Evolutionary conservation across 2,888 invertebrate genomes (phyloP).

Genomic region (Oligia latruncula): DNA sequence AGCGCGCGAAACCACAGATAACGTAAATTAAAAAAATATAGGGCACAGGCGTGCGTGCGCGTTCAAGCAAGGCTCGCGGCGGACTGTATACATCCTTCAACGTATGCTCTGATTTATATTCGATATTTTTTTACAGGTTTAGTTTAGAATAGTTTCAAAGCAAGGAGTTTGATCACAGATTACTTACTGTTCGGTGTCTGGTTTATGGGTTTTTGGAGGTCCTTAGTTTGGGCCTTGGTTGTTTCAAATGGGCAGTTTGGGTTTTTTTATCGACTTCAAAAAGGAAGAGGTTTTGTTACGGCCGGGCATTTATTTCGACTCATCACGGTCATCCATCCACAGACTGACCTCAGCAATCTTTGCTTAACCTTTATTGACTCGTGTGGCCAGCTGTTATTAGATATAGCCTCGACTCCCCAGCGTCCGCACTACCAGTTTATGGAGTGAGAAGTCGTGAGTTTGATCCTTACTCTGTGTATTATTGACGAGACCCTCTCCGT

Average conservation of each 20-base stretch:
- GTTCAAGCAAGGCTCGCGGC: slow-evolving; percentile 34
- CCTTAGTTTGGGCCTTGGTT: neutral
- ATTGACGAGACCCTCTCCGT: too few species aligned
- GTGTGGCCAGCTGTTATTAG: too few species aligned
- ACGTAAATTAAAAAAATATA: slow-evolving; percentile 20
- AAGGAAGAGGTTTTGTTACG: neutral
- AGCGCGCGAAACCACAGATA: slow-evolving; percentile 50
- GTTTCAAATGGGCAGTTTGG: neutral
- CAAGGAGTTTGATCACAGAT: neutral
- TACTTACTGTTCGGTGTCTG: too few species aligned
- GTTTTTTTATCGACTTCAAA: neutral
- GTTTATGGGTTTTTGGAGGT: neutral
- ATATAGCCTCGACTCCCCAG: too few species aligned
- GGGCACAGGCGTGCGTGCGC: slow-evolving; percentile 40
- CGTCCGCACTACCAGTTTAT: too few species aligned
- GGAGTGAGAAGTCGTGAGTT: too few species aligned
- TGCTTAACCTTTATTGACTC: too few species aligned
- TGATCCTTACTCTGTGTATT: too few species aligned
- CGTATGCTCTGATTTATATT: slow-evolving; percentile 47
- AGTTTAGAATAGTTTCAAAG: neutral
- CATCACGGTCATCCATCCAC: too few species aligned
- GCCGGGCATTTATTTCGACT: too few species aligned
- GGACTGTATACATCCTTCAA: slow-evolving; percentile 48
- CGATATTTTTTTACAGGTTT: slow-evolving; percentile 24
- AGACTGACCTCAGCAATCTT: too few species aligned